These are phyloP conservation scores for Propsilocerus akamusi DNA, from an alignment of 1,140 invertebrate genomes.

Conservation along the genomic window DNA sequence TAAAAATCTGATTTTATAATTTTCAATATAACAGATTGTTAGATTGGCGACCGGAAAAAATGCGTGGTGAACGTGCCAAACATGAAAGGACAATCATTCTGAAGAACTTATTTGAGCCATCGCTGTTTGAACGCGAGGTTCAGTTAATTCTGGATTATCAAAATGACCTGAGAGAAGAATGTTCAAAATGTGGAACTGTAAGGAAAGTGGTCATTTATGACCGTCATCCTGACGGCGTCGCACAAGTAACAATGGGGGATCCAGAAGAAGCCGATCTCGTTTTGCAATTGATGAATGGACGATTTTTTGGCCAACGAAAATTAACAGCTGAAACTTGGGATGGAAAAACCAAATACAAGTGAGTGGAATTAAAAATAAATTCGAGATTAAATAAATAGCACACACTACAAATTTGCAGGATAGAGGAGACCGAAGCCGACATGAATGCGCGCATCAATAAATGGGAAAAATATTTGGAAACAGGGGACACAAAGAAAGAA, in stretches of 20 bases:
- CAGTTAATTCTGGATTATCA: slow-evolving; percentile 78
- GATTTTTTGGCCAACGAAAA: slow-evolving; percentile 78
- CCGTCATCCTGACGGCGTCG: slow-evolving; percentile 85
- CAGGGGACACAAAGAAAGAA: slow-evolving; percentile 19
- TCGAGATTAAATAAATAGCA: not conserved
- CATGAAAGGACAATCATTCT: slow-evolving; percentile 84
- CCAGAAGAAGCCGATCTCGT: slow-evolving; percentile 83
- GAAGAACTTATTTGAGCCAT: slow-evolving; percentile 83
- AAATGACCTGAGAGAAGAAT: slow-evolving; percentile 77
- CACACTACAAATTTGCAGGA: slow-evolving; percentile 24
- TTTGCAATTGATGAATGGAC: slow-evolving; percentile 68
- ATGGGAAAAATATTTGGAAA: slow-evolving; percentile 74
- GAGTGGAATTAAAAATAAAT: slow-evolving; percentile 12
- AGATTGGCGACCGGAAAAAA: slow-evolving; percentile 89
- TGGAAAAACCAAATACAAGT: slow-evolving; percentile 85
- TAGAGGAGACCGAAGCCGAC: slow-evolving; percentile 81
- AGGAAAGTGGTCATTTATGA: slow-evolving; percentile 87
- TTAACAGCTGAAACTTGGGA: slow-evolving; percentile 84
- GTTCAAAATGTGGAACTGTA: slow-evolving; percentile 79
- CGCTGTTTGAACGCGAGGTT: slow-evolving; percentile 80
- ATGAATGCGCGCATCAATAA: slow-evolving; percentile 59
- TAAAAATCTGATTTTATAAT: slow-evolving; percentile 6
- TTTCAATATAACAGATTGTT: slow-evolving; percentile 46
- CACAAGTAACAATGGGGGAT: slow-evolving; percentile 77
- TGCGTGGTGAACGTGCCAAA: slow-evolving; percentile 62